Evolutionary conservation across 2,113 vertebrate genomes (phyloP), one percentile per base, ranked within the genome.

Genomic region (Aphyosemion australe): DNA sequence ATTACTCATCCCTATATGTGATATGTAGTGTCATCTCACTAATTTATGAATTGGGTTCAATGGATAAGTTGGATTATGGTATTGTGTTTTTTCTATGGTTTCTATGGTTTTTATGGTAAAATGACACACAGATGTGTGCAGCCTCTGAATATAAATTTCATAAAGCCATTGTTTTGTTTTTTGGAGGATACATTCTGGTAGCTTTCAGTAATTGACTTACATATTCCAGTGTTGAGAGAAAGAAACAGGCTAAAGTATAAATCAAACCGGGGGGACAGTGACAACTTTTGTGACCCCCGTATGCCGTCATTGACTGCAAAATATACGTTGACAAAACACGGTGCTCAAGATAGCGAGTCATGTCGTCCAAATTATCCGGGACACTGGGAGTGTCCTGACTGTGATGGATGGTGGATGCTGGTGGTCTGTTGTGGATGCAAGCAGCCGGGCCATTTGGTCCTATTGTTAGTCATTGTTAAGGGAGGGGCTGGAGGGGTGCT

Each of bases 331-430:
- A 51, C 50, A 46, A 74, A 74, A 84, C 42, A 47, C 19, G 65
- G 15, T 34, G 62, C 76, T 86, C 21, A 57, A 72, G 87, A 84
- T 76, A 75, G 77, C 8, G 47, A 59, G 65, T 49, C 15, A n/a
- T 54, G 82, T 72, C 52, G 26, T 48, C 78, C 73, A 78, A 65
- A 61, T 65, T 31, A 43, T 65, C n/a, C 19, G 16, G 74, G 87
- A 84, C 75, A 72, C 69, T 47, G 66, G 60, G 58, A 62, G 74
- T 5, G 58, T 70, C 76, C 54, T 80, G 88, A 80, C 89, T 78
- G 82, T 93, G 91, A 93, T 88, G 85, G 88, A 93, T 90, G 89
- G 74, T 72, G 88, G 58, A 82, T 80, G 78, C 78, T 88, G 84
- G 87, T 91, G 92, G 88, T 90, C 91, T 82, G 74, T 79, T 87